Evolutionary conservation across 35 echinoderm and acorn worm species (phyloP), one percentile per base, ranked within the genome.

Genomic region (Eucidaris tribuloides): DNA sequence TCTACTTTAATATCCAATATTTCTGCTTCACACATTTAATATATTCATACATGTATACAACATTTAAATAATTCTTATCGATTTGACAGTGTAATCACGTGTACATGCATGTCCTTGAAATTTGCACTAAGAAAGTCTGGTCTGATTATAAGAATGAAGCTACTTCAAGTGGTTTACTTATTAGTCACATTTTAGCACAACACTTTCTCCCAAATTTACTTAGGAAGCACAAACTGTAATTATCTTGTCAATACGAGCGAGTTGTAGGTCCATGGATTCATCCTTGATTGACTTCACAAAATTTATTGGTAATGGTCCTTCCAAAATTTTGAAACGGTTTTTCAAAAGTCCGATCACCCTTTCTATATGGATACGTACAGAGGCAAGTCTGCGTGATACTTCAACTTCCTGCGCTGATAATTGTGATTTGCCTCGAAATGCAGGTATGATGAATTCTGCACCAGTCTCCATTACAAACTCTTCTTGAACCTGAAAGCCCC

Each of bases 191-290:
- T n/a, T n/a, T n/a, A n/a, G n/a, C n/a, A n/a, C n/a, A n/a, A n/a
- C n/a, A n/a, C n/a, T n/a, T n/a, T 80, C 85, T 65, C 85, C 85
- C 27, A 88, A 36, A 80, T 88, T 81, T 18, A 88, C 15, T 19
- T 65, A 56, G 22, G 85, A 45, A 52, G 66, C 37, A 78, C 84
- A 86, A 11, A 25, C 84, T 34, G 18, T 54, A 38, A 86, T 36
- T 76, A 86, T 78, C 62, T 78, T 86, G 45, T 56, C 56, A 42
- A 88, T 52, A 45, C 76, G 45, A 30, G 85, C 74, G 46, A 88
- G 72, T 61, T 80, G 54, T 22, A 80, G 30, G n/a, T 77, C 58
- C 65, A 46, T 66, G 18, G 60, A 46, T 64, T 77, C 45, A 81
- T 81, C 65, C 31, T 43, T 80, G 13, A 80, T 87, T 79, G 77